Base-by-base conservation (phyloP, 1,140 invertebrate species). In the Leptonema lineaticorne region DNA sequence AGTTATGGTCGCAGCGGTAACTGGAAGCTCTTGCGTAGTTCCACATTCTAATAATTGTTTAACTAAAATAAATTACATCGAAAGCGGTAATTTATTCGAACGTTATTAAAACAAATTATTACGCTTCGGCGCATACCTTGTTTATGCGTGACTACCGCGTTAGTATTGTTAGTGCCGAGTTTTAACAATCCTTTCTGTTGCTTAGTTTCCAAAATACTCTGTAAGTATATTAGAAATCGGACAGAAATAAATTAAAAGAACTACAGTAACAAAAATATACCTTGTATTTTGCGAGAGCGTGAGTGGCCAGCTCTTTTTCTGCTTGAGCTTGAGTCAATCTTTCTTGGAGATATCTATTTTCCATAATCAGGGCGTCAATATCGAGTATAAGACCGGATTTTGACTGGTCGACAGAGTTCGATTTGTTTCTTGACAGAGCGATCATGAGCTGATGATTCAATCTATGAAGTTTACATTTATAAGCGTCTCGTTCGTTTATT, bases 331-430 rank as follows among this genome's bases (percentile, higher is more conserved):
- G 91, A 73, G 90, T 90, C 28, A 94, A 77, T 75, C 91, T 85
- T 75, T 94, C 92, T 78, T 93, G 89, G 20, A 94, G 81, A 79
- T 89, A 93, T 78, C 89, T 90, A 80, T 94, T 94, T 81, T 94
- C 92, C 78, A 89, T 89, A 46, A 92, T 80, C 27, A 94, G 79
- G 64, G 88, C 86, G 84, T 94, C 92, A 72, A 94, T 86, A 75
- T 94, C 92, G n/a, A 94, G 81, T 18, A 90, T 81, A 63, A 85
- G 81, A 0, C 67, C 66, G 30, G 78, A 74, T 53, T 74, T 63
- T 27, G 76, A 79, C 45, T 68, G 53, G 4, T 76, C 74, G n/a
- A 73, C 71, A 37, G 76, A 74, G 20, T 70, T 57, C 46, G 77
- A 72, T 41, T 72, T 72, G 71, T 76, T 59, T 73, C 79, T 84